Base-by-base conservation (phyloP, 2,797 vertebrate genomes). In the Buceros bicornis region DNA sequence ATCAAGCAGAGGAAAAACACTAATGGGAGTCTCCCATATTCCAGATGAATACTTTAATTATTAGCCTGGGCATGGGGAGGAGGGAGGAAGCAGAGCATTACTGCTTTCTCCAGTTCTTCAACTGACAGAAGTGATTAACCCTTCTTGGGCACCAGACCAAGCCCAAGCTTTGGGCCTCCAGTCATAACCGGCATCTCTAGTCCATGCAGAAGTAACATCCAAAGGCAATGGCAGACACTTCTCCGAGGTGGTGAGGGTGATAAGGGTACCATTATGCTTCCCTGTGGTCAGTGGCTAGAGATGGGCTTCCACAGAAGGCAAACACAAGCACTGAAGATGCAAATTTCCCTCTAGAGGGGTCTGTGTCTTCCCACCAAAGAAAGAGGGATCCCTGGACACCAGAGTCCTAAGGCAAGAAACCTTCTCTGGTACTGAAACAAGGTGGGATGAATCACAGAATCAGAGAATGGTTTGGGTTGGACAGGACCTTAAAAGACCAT, bases 1-100 rank as follows among this genome's bases (percentile, higher is more conserved):
- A 79, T 97, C 92, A 97, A 88, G 96, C 62, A 93, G 50, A 72
- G 29, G 11, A 95, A 93, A 90, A 93, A 71, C 65, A 89, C 29
- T 81, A 31, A 57, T 19, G 47, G 61, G 87, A 96, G 79, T 79
- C 84, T 96, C 84, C 17, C 72, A 53, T 61, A 69, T 61, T n/a
- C 84, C 70, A 89, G 42, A 72, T 58, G 79, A 94, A 78, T 82
- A n/a, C 14, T 80, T 84, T 88, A 93, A 93, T 94, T 64, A 82
- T 37, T 82, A 64, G 33, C 21, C 67, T 85, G 64, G 51, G 56
- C 67, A 91, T 0, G 1, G 28, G 48, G 28, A 85, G 56, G n/a
- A 69, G 21, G 10, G 5, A 19, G 51, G 18, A 74, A 85, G 10
- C 31, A 87, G 13, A 77, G 22, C 11, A 43, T 77, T 92, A 18